Base-by-base conservation (phyloP, 92 coral and sea anemone genomes). In the Palythoa heliodiscus region DNA sequence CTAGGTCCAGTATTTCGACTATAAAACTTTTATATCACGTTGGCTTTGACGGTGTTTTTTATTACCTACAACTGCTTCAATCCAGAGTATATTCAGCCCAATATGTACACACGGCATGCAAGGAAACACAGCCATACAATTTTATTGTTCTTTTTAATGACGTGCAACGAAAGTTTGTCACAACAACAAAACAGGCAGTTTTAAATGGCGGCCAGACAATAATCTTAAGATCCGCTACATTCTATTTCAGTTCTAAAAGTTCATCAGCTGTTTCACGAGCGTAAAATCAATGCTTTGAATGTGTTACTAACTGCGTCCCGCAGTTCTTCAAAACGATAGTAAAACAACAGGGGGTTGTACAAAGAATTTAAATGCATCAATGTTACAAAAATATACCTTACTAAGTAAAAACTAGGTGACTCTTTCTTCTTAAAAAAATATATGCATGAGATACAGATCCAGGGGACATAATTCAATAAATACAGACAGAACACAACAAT, bases 381-480 rank as follows among this genome's bases (percentile, higher is more conserved):
- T 22, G 79, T 75, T 75, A 75, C 79, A 24, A 75, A 61, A 75
- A 75, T 1, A 6, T 75, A 75, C n/a, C 25, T 75, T 22, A 37
- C 79, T n/a, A 20, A 11, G 60, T 75, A 75, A 54, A 75, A 75
- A 75, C 61, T 52, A 17, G 64, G 24, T 52, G 40, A 50, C 52
- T 75, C 53, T n/a, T 52, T 48, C 79, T 9, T 5, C 40, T n/a
- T 39, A 52, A 75, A 50, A 2, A 75, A 0, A 52, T 23, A 11
- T 13, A 75, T 61, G 60, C 11, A 75, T 4, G 54, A 24, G 10
- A 52, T 4, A 11, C 79, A 75, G 19, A 75, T 17, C 79, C 79
- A 75, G 15, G 79, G 79, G 22, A 75, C 9, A 75, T 75, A 75
- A n/a, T 75, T 75, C 23, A 13, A 58, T 35, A 75, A 1, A 52